A percentile compares a stretch with the other conserved stretches of the same genome.
phyloP scores from a whole-genome alignment of 1,140 invertebrate species.

The Conus betulinus region DNA sequence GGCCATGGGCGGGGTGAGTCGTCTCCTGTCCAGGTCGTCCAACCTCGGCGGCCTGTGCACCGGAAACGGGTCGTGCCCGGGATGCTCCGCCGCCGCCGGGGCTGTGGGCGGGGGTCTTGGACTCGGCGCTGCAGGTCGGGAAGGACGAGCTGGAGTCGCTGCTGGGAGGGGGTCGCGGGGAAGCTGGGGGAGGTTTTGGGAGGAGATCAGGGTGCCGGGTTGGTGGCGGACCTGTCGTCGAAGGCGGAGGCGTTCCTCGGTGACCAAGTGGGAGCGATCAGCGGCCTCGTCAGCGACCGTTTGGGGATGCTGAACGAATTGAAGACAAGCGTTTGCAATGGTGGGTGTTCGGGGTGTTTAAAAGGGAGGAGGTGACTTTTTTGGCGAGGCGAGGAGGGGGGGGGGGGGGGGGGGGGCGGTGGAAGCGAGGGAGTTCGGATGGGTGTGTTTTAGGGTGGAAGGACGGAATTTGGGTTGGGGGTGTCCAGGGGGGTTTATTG shows the following conservation, averaged over 20 bases:
- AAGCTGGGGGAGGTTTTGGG: not conserved
- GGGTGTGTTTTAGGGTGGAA: too few species aligned
- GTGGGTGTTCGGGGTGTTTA: not conserved
- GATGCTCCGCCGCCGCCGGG: not conserved
- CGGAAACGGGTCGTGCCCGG: not conserved
- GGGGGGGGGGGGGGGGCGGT: too few species aligned
- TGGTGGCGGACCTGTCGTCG: not conserved
- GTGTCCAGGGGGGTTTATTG: too few species aligned
- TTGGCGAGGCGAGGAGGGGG: too few species aligned
- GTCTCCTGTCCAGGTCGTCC: not conserved
- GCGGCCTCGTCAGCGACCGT: not conserved
- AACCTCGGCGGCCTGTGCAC: too few species aligned
- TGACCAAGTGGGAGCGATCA: too few species aligned
- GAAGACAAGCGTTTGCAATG: not conserved
- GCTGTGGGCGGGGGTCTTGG: not conserved
- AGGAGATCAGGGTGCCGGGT: not conserved
- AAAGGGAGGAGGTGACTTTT: too few species aligned
- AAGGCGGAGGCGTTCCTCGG: not conserved
- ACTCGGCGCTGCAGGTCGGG: not conserved
- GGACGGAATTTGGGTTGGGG: too few species aligned
- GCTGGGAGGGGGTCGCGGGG: not conserved
- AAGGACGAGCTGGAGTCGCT: not conserved
- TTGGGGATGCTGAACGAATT: not conserved
- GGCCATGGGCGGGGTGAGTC: conserved; percentile 4
- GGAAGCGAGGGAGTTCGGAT: too few species aligned